phyloP scores from a whole-genome alignment of 1,140 invertebrate species.

The Linepithema humile region DNA sequence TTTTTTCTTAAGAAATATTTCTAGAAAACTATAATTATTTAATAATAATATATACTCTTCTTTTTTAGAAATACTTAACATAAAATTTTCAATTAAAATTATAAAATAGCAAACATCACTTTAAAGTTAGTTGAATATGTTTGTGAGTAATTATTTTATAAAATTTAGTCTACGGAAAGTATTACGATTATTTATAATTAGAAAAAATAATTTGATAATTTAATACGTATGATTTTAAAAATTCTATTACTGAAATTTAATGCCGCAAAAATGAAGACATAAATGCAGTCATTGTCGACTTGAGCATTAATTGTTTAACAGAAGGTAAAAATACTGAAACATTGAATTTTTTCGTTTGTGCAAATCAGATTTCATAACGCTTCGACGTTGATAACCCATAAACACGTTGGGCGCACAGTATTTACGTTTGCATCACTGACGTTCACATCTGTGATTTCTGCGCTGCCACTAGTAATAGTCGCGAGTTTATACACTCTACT shows the following conservation, averaged over 20 bases:
- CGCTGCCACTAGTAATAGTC: conserved; percentile 38
- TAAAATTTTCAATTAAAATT: conserved; percentile 13
- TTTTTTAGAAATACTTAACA: neutral
- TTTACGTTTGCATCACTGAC: conserved; percentile 41
- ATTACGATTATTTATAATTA: neutral
- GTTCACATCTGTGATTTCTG: conserved; percentile 3
- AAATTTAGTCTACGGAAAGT: neutral
- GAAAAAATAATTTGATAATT: neutral
- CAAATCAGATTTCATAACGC: conserved; percentile 12
- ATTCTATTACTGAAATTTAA: neutral
- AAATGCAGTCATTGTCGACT: neutral
- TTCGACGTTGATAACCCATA: conserved; percentile 20
- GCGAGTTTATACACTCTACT: conserved; percentile 44
- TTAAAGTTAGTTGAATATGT: neutral
- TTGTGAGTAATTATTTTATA: neutral
- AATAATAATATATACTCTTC: no score
- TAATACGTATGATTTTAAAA: neutral
- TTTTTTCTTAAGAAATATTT: neutral
- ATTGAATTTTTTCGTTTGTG: neutral
- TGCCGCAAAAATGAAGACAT: neutral
- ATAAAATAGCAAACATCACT: neutral
- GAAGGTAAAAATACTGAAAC: neutral
- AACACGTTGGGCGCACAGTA: conserved; percentile 1
- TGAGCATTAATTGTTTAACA: neutral
- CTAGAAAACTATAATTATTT: neutral